Percentiles rank a stretch among this genome's conserved stretches.
Evolutionary conservation across 2,888 invertebrate genomes (phyloP).

Genomic region (Stenchaetothrips biformis): DNA sequence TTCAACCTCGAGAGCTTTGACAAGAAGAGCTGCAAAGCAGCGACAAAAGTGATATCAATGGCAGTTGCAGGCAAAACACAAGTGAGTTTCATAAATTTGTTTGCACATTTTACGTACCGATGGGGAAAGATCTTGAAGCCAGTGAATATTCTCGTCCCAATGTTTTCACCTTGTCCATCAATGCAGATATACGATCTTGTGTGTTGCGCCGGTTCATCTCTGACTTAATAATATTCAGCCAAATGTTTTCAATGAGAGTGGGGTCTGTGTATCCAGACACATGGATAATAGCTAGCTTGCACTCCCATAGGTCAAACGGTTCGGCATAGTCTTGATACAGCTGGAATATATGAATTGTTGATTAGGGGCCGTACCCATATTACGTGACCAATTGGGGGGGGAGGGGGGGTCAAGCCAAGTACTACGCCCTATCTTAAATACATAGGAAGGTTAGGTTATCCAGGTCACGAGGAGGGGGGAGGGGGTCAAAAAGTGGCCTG

Average conservation of each 20-base stretch:
- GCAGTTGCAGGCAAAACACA: not conserved
- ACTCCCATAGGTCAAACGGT: constrained; percentile 83
- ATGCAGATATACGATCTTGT: constrained; percentile 57
- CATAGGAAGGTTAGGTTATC: too few relatives aligned
- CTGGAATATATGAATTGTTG: constrained; percentile 46
- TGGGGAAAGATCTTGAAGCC: constrained; percentile 82
- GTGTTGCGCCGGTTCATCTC: constrained; percentile 40
- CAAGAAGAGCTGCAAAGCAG: constrained; percentile 62
- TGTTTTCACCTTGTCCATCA: constrained; percentile 70
- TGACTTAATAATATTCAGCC: constrained; percentile 74
- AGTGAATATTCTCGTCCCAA: constrained; percentile 73
- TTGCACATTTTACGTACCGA: constrained; percentile 54
- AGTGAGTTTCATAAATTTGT: not conserved
- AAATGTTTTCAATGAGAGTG: constrained; percentile 80
- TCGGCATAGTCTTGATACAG: constrained; percentile 90
- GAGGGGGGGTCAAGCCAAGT: too few relatives aligned
- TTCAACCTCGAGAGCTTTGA: constrained; percentile 71
- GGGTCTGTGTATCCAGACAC: constrained; percentile 91
- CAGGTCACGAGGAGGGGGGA: too few relatives aligned
- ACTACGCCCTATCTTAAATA: too few relatives aligned
- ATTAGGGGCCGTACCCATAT: too few relatives aligned
- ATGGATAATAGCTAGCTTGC: constrained; percentile 89
- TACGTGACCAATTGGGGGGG: too few relatives aligned
- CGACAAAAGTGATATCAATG: constrained; percentile 30
- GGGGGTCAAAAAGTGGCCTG: too few relatives aligned